Evolutionary conservation across 2,797 vertebrate species (phyloP).

Genomic region (Acrossocheilus fasciatus): DNA sequence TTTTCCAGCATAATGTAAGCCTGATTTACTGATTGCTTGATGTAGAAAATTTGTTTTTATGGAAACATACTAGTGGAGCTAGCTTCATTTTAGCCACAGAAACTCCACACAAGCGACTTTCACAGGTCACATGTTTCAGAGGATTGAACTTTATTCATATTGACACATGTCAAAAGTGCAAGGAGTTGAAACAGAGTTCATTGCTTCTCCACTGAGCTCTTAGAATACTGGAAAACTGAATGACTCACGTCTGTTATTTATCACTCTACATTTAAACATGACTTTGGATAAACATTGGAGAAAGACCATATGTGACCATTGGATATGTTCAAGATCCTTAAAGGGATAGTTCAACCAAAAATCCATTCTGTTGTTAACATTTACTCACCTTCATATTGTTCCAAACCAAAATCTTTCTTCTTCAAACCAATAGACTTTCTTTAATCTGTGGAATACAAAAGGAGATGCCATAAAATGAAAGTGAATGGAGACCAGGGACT

Average conservation of each 20-base stretch:
- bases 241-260: conserved; percentile 20
- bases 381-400: background rate
- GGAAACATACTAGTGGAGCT: background rate
- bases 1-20: background rate
- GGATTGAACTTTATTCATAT: background rate
- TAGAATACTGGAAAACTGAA: background rate
- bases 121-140: conserved; percentile 18
- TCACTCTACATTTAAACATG: conserved; percentile 8
- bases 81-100: background rate
- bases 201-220: conserved; percentile 4
- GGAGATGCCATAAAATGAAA: background rate
- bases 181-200: conserved; percentile 8
- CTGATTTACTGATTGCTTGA: background rate
- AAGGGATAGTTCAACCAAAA: background rate
- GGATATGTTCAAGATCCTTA: background rate
- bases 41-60: background rate
- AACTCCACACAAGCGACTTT: conserved; percentile 2
- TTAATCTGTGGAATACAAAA: background rate
- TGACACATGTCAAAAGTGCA: conserved; percentile 19
- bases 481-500: background rate
- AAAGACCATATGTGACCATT: background rate
- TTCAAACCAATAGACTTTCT: background rate
- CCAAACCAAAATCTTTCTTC: background rate
- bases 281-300: conserved; percentile 1
- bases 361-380: background rate